Percentiles rank a stretch among this genome's conserved stretches.
phyloP scores from a whole-genome alignment of 2,797 vertebrate species.

The Aulostomus chinensis region DNA sequence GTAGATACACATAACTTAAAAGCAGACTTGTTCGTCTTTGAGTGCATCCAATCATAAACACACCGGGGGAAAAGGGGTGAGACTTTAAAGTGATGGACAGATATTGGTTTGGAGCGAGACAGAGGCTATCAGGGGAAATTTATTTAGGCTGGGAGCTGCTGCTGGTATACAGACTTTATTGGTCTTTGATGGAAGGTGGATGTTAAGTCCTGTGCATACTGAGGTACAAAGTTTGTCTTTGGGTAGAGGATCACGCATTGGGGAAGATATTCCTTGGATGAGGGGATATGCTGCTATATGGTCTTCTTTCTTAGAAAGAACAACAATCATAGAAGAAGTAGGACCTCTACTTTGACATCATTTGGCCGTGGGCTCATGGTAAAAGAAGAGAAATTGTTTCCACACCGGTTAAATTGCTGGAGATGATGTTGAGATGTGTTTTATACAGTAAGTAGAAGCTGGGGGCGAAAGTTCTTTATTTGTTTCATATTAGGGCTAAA shows the following conservation, averaged over 20 bases:
- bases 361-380: too few species aligned
- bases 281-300: neutral
- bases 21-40: slow-evolving; percentile 4
- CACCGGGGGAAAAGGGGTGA: slow-evolving; percentile 10
- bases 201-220: slow-evolving; percentile 20
- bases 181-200: slow-evolving; percentile 27
- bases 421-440: slow-evolving; percentile 19
- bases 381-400: slow-evolving; percentile 10
- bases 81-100: slow-evolving; percentile 43
- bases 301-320: neutral
- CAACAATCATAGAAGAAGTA: neutral
- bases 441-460: slow-evolving; percentile 23
- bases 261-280: neutral
- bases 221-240: slow-evolving; percentile 7
- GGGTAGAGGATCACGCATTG: too few species aligned
- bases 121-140: slow-evolving; percentile 44
- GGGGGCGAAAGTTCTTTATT: slow-evolving; percentile 24
- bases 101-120: slow-evolving; percentile 37
- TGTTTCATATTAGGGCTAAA: slow-evolving; percentile 26
- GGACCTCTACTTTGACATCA: neutral
- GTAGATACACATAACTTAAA: slow-evolving; percentile 3
- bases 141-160: slow-evolving; percentile 32
- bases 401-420: slow-evolving; percentile 11
- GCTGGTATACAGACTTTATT: slow-evolving; percentile 33
- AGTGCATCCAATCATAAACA: slow-evolving; percentile 11